Evolutionary conservation across 2,113 vertebrate genomes (phyloP).

Genomic region (Candoia aspera): DNA sequence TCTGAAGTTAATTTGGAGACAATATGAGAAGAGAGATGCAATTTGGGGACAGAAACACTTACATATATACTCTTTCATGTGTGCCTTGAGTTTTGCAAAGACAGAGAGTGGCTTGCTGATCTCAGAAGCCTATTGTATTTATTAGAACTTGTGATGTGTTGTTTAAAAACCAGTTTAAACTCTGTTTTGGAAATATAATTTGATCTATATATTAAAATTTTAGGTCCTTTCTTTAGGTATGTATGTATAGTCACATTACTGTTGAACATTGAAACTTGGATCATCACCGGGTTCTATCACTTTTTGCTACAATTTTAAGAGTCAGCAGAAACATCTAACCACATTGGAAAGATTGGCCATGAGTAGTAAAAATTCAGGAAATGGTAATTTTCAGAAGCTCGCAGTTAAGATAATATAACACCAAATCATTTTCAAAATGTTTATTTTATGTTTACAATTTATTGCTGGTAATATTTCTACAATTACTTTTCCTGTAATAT

Average conservation of each 20-base stretch:
- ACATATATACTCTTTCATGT: not conserved
- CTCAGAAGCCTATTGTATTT: not conserved
- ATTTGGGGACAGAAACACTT: not conserved
- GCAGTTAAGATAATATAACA: not conserved
- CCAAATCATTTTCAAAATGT: not conserved
- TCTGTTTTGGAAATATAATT: not conserved
- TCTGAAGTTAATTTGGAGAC: not conserved
- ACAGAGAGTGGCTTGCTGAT: not conserved
- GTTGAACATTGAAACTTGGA: not conserved
- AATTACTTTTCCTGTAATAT: not conserved
- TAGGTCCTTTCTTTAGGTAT: not conserved
- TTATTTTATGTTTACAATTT: not conserved
- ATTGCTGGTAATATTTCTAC: not conserved
- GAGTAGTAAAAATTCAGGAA: not conserved
- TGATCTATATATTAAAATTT: not conserved
- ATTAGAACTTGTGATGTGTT: not conserved
- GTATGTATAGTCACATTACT: not conserved
- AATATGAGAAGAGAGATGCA: not conserved
- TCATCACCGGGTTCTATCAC: not conserved
- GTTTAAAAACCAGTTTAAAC: not conserved
- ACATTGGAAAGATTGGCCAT: slow-evolving; percentile 1
- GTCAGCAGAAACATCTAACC: not conserved
- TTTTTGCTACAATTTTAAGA: not conserved
- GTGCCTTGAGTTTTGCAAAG: not conserved
- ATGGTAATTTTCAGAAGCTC: slow-evolving; percentile 8